Evolutionary conservation across 2,888 invertebrate genomes (phyloP).

Genomic region (Ernsta delagoae): DNA sequence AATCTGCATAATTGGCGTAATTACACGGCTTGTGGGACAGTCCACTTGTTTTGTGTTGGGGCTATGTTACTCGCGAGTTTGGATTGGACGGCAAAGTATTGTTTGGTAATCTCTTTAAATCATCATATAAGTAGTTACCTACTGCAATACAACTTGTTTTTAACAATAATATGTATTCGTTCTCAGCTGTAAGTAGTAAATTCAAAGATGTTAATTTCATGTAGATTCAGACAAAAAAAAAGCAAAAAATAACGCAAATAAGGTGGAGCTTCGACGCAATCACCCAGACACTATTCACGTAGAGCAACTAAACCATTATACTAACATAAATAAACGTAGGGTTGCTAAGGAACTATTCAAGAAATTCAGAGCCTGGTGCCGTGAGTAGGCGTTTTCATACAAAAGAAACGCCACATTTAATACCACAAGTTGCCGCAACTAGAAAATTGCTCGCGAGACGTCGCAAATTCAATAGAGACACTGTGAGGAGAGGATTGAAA

Average conservation of each 20-base stretch:
- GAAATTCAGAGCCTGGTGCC: slow-evolving; percentile 48
- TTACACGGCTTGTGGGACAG: slow-evolving; percentile 13
- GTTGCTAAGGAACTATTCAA: slow-evolving; percentile 44
- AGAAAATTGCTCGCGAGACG: slow-evolving; percentile 73
- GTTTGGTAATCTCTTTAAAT: slow-evolving; percentile 4
- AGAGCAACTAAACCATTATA: not conserved
- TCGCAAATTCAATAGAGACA: slow-evolving; percentile 75
- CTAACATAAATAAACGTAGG: slow-evolving; percentile 3
- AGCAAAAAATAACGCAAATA: not conserved
- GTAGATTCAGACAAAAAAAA: not conserved
- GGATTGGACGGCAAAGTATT: not conserved
- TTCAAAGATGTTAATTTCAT: not conserved
- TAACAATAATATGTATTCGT: no score
- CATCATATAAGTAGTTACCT: no score
- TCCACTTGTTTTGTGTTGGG: slow-evolving; percentile 3
- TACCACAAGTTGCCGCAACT: slow-evolving; percentile 65
- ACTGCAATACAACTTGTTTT: no score
- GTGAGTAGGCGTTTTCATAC: slow-evolving; percentile 56
- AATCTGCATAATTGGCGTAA: slow-evolving; percentile 46
- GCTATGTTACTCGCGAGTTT: slow-evolving; percentile 7
- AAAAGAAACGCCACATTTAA: slow-evolving; percentile 55
- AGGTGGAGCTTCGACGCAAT: not conserved
- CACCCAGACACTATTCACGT: not conserved
- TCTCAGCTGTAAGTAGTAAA: no score
- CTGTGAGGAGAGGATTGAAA: slow-evolving; percentile 47